Base-by-base conservation (phyloP, 2,797 vertebrate genomes). In the Argentina silus region DNA sequence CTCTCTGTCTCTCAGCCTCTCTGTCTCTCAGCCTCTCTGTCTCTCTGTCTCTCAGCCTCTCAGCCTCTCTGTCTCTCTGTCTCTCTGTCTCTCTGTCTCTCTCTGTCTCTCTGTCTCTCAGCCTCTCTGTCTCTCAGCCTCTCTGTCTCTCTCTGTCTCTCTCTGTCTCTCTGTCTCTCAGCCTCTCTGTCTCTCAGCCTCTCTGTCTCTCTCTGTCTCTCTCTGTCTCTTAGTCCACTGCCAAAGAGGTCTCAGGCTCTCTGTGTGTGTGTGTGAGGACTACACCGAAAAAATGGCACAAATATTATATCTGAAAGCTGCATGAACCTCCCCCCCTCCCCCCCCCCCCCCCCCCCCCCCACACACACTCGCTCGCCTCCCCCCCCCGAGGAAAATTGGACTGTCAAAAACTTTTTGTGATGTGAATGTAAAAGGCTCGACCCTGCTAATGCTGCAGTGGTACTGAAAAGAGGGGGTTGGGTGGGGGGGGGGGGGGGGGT, bases 251-350 rank as follows among this genome's bases (percentile, higher is more conserved):
- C 62, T 23, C 17, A 69, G 74, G 48, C 72, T 50, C 60, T 59
- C 3, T 57, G 11, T 36, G 27, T n/a, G n/a, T n/a, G n/a, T n/a
- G n/a, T n/a, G n/a, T n/a, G n/a, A n/a, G n/a, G 27, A 36, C 27
- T 36, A 36, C 4, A 36, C 27, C 4, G 27, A 36, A 36, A 36
- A 36, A 36, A 36, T 36, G 27, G 27, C 27, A 36, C 27, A 42
- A 12, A 43, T 67, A 75, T 72, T 78, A 70, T 75, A 67, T 78
- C 72, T 76, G 77, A 44, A 77, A 80, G 72, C 66, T 55, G 42
- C 74, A 70, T 72, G 76, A 59, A 57, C 55, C 21, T 3, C 50
- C 4, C 23, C 57, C 14, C 57, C 12, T 19, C 14, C 57, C 1
- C 19, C 2, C 2, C 6, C 57, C 12, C 8, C 12, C 14, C 12